Evolutionary conservation across 2,113 vertebrate species (phyloP), one percentile per base, ranked within the genome.

Genomic region (Grammomys dolichurus): DNA sequence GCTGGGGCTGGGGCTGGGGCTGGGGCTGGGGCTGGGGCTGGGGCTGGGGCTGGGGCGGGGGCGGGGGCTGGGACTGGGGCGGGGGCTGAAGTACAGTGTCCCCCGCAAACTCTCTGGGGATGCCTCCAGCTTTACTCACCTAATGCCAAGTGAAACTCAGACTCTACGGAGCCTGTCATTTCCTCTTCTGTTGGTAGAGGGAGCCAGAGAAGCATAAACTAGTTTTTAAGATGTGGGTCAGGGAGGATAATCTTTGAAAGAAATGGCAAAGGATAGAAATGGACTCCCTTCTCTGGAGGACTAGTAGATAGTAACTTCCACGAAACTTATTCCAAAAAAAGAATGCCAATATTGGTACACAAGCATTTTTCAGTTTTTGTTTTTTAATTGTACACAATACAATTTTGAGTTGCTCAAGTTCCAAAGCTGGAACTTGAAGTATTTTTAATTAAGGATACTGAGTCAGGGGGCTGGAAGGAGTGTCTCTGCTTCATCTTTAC

Each of bases 101-200:
- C 63, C 63, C 60, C 1, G 22, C 60, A 65, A 9, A 65, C 26
- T 28, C 24, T 65, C 28, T 67, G 9, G 9, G 63, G 24, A 65
- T 28, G 63, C 43, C 11, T 8, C 36, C 4, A 31, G 26, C 20
- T 4, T 3, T n/a, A 67, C 7, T 0, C 10, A n/a, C 48, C 0
- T 5, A n/a, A 3, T 8, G 28, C 0, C 26, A 7, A 24, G 11
- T 0, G 5, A 14, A 14, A 5, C 40, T 5, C 1, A 1, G n/a
- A 58, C 16, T 16, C 4, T 14, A 4, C 1, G 14, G 8, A 51
- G 3, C 43, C 31, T 46, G 51, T 36, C 9, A 16, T 86, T 67
- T 73, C 24, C 73, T 56, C 9, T 58, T 72, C 63, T 51, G 72
- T 1, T 24, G 48, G 24, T 51, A 88, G 33, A 46, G 13, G 5